A percentile compares a stretch with the other conserved stretches of the same genome.
Conservation (phyloP, 92 coral and sea anemone species). For the Epizoanthus scotinus region DNA sequence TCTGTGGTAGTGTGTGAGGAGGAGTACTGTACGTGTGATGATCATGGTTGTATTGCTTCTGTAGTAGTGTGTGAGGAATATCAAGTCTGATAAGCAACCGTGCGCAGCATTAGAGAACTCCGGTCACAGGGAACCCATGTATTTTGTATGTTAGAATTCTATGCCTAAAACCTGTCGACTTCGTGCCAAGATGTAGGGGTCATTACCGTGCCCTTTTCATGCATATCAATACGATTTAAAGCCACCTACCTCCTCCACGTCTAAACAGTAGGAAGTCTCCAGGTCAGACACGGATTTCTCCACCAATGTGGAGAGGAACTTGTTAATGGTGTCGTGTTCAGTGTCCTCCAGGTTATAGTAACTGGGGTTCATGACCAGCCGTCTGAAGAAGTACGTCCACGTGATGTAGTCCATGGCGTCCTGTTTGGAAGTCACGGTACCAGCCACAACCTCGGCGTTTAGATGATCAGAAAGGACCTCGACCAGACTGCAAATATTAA, state of each 20-base stretch:
- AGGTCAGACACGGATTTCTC: conserved; percentile 80
- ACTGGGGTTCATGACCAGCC: conserved; percentile 95
- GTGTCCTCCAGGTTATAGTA: conserved; percentile 88
- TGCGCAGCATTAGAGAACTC: no score
- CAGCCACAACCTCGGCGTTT: conserved; percentile 97
- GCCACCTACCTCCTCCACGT: conserved; percentile 73
- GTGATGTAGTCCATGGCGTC: conserved; percentile 99
- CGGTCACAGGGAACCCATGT: no score
- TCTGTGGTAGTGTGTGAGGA: no score
- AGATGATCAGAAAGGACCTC: conserved; percentile 94
- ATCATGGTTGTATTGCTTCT: no score
- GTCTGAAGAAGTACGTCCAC: conserved; percentile 98
- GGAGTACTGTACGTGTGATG: no score
- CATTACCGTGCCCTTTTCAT: no score
- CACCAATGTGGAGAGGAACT: conserved; percentile 80
- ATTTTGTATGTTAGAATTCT: no score
- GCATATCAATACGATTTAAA: no score
- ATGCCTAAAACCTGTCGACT: no score
- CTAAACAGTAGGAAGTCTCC: conserved; percentile 74
- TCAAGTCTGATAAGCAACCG: no score
- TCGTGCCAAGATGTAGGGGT: no score
- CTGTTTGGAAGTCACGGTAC: conserved; percentile 92
- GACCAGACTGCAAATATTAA: conserved; percentile 61
- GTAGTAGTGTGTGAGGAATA: no score
- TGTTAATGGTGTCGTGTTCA: conserved; percentile 76